Base-by-base conservation (phyloP, 1,140 invertebrate genomes). In the Probaryconus sp. region DNA sequence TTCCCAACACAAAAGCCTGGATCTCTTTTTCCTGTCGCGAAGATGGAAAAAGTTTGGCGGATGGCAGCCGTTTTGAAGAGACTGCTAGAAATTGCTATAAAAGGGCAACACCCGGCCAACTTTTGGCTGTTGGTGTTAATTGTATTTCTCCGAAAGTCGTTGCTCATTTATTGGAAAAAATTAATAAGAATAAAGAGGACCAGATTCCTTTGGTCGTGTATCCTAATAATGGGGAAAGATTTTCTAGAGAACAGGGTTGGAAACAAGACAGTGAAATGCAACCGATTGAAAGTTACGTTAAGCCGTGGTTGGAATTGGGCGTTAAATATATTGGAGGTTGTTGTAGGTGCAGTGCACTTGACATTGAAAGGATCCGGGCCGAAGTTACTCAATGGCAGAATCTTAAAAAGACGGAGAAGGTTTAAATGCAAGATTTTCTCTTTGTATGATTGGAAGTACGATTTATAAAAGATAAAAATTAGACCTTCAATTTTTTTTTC, bases 81-180 rank as follows among this genome's bases (percentile, higher is more conserved):
- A 89, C 90, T 3, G 91, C 91, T 1, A 83, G 89, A 69, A 87
- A 83, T 58, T 93, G 91, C 84, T 94, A 91, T 88, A 88, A 88
- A 61, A 85, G 82, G 21, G 90, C 78, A 3, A 37, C 76, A 1
- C 89, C 90, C 2, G 86, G 91, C 10, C 92, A 95, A 82, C 88
- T 95, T 24, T 87, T 93, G 24, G 96, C 92, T 1, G 90, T 97
- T 30, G 97, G 96, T 1, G 91, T 96, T 0, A 98, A 98, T 84
- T 98, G 97, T 84, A 89, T 95, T 1, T 85, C 90, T 42, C 93
- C 94, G 5, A 85, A 85, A 7, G 78, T 89, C 76, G 89, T 94
- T 2, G 76, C 83, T 1, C 80, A 88, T 4, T 83, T 94, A 11
- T 79, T 94, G 13, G 80, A 81, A 21, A 81, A 83, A 28, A 82